phyloP scores from a whole-genome alignment of 2,113 vertebrate genomes.

The Eublepharis macularius region DNA sequence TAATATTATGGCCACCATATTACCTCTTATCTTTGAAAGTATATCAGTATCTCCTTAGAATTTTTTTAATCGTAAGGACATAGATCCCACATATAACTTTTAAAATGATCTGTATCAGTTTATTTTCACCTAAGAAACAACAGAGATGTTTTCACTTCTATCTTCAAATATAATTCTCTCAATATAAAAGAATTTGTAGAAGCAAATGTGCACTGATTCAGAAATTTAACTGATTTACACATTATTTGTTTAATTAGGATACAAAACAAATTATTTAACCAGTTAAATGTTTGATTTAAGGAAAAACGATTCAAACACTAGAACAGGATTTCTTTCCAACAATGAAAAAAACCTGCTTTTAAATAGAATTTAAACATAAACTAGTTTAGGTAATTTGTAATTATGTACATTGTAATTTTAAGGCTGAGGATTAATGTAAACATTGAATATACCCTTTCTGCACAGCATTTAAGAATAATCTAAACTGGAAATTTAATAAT shows the following conservation, averaged over 20 bases:
- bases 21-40: not conserved
- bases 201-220: not conserved
- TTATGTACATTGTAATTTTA: not conserved
- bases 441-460: not conserved
- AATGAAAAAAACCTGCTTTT: not conserved
- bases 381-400: not conserved
- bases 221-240: not conserved
- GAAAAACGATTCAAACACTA: not conserved
- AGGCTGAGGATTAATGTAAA: not conserved
- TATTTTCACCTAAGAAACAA: not conserved
- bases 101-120: not conserved
- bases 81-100: too few relatives aligned
- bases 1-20: not conserved
- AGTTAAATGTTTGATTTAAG: not conserved
- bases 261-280: not conserved
- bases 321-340: not conserved
- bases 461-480: not conserved
- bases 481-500: conserved; percentile 10
- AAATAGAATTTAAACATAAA: not conserved
- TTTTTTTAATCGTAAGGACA: not conserved
- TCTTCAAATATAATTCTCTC: not conserved
- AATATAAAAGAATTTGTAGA: not conserved
- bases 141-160: not conserved
- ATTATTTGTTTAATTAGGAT: not conserved
- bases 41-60: not conserved